phyloP scores from a whole-genome alignment of 2,888 invertebrate genomes.

The Amblyteles armatorius region DNA sequence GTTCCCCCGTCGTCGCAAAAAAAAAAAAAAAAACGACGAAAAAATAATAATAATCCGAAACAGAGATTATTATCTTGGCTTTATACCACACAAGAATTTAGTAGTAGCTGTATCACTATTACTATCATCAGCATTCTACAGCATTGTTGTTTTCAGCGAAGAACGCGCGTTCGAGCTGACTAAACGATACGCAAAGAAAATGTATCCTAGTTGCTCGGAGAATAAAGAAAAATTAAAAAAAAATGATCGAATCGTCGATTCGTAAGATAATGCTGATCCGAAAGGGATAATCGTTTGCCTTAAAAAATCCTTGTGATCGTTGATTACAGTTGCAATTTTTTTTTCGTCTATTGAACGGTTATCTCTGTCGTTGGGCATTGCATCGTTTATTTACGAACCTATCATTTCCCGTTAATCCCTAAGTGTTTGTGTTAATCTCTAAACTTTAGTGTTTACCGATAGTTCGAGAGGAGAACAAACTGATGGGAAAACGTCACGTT shows the following conservation, averaged over 20 bases:
- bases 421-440: too few relatives aligned
- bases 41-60: conserved; percentile 28
- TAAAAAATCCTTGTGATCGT: neutral
- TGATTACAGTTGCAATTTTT: neutral
- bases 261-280: neutral
- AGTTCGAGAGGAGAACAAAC: too few relatives aligned
- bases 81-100: conserved; percentile 38
- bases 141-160: conserved; percentile 83
- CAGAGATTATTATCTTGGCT: conserved; percentile 51
- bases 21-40: conserved; percentile 15
- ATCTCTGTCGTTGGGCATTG: neutral
- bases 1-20: conserved; percentile 44
- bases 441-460: too few relatives aligned
- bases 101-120: conserved; percentile 56
- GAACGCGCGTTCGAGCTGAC: conserved; percentile 70
- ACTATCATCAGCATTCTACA: conserved; percentile 76
- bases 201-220: conserved; percentile 68
- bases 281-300: neutral
- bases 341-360: neutral
- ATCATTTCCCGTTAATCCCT: neutral
- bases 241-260: conserved; percentile 20
- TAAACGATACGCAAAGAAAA: conserved; percentile 67
- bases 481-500: too few relatives aligned
- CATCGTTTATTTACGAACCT: neutral
- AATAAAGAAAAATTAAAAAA: conserved; percentile 68